Conservation (phyloP, 2,888 invertebrate genomes). For the Drosophila borealis region DNA sequence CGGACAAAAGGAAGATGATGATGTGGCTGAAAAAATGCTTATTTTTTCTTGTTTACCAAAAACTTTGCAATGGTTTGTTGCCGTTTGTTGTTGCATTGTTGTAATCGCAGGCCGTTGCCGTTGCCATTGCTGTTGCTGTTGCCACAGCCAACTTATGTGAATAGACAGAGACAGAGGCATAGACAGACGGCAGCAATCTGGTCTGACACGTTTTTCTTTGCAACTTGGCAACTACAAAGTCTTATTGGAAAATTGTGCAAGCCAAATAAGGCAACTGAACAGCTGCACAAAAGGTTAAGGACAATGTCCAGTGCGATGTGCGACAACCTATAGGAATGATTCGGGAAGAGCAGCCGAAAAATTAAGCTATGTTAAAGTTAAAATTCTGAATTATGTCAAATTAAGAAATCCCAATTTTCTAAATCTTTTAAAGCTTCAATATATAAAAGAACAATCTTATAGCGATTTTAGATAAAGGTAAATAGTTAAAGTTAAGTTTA, state of each 20-base stretch:
- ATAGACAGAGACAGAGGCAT: conserved; percentile 48
- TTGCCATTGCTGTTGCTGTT: conserved; percentile 34
- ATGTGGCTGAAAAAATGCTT: conserved; percentile 54
- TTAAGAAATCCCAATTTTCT: too few species aligned
- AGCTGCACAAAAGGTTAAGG: conserved; percentile 70
- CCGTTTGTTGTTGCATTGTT: conserved; percentile 29
- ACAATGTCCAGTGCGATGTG: conserved; percentile 43
- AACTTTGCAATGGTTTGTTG: conserved; percentile 48
- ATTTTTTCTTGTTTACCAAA: conserved; percentile 47
- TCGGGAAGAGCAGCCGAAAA: background rate
- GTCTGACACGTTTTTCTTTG: conserved; percentile 63
- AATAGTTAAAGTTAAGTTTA: background rate
- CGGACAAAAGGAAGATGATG: conserved; percentile 78
- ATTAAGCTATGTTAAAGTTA: background rate
- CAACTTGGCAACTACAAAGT: conserved; percentile 23
- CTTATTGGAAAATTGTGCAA: conserved; percentile 57
- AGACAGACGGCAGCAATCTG: conserved; percentile 64
- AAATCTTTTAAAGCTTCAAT: too few species aligned
- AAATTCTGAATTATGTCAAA: background rate
- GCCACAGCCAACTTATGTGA: conserved; percentile 69
- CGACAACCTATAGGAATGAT: background rate
- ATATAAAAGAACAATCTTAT: too few species aligned
- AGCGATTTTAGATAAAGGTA: too few species aligned
- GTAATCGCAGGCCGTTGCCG: conserved; percentile 67
- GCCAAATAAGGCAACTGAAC: conserved; percentile 58